A percentile compares a stretch with the other conserved stretches of the same genome.
phyloP scores from a whole-genome alignment of 2,113 vertebrate genomes.

The Nannobrachium achirus region DNA sequence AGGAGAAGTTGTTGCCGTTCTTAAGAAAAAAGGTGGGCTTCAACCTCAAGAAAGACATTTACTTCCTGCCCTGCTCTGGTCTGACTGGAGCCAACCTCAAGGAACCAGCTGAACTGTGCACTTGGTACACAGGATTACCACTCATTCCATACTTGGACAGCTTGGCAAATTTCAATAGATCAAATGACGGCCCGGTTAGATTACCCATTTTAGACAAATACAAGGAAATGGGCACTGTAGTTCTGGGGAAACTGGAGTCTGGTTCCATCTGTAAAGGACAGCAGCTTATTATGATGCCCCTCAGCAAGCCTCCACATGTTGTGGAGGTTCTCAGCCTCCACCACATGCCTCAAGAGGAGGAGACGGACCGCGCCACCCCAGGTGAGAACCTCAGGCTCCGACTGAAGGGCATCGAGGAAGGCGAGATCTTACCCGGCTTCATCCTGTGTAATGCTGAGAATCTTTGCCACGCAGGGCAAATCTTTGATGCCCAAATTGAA shows the following conservation, averaged over 20 bases:
- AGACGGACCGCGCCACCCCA: conserved; percentile 93
- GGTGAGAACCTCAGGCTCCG: conserved; percentile 98
- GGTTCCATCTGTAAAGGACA: conserved; percentile 97
- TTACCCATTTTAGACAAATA: conserved; percentile 99
- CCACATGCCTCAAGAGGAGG: conserved; percentile 85
- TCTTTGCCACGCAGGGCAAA: conserved; percentile 97
- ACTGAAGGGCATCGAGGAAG: conserved; percentile 98
- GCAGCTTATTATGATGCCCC: conserved; percentile 99
- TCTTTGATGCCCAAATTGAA: conserved; percentile 98
- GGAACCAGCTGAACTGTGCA: conserved; percentile 89
- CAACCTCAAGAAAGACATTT: conserved; percentile 99
- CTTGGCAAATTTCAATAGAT: conserved; percentile 97
- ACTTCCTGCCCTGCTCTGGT: conserved; percentile 99
- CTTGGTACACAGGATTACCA: conserved; percentile 96
- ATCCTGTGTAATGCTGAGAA: conserved; percentile 98
- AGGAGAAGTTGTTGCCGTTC: conserved; percentile 99
- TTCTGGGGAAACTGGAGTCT: conserved; percentile 97
- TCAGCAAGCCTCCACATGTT: conserved; percentile 95
- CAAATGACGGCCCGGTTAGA: conserved; percentile 93
- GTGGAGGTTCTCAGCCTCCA: conserved; percentile 96
- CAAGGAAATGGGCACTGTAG: conserved; percentile 99
- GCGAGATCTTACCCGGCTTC: conserved; percentile 98
- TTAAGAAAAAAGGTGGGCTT: conserved; percentile 97
- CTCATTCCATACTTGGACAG: conserved; percentile 98
- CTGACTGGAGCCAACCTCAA: conserved; percentile 98